phyloP scores from a whole-genome alignment of 2,113 vertebrate genomes.

The Spilogale gracilis region DNA sequence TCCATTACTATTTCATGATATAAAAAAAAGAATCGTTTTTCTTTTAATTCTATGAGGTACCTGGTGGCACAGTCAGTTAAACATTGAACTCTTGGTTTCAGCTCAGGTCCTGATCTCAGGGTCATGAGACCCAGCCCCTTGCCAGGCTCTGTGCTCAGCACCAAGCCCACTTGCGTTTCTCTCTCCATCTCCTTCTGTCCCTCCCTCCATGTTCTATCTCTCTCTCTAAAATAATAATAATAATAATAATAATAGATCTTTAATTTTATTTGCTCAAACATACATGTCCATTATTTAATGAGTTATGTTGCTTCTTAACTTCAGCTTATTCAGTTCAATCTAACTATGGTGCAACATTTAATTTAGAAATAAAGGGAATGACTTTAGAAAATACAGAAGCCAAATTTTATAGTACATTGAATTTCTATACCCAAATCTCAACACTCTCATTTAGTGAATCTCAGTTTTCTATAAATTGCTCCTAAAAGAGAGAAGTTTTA shows the following conservation, averaged over 20 bases:
- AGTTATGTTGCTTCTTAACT: conserved; percentile 26
- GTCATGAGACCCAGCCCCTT: not conserved
- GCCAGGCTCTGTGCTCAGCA: not conserved
- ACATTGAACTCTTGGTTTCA: not conserved
- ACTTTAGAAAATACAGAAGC: conserved; percentile 25
- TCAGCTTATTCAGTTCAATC: not conserved
- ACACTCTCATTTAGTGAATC: conserved; percentile 31
- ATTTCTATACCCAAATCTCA: not conserved
- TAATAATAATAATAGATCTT: not conserved
- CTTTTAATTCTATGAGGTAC: not conserved
- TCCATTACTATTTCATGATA: not conserved
- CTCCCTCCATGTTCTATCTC: not conserved
- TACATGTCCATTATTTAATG: not conserved
- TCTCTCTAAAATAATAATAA: not conserved
- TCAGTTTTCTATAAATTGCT: conserved; percentile 31
- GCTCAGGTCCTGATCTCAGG: not conserved
- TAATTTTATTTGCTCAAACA: conserved; percentile 19
- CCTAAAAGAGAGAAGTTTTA: conserved; percentile 21
- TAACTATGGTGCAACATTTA: not conserved
- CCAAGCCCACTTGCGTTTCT: not conserved
- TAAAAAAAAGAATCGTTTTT: not conserved
- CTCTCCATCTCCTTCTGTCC: not conserved
- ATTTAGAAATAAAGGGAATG: conserved; percentile 49
- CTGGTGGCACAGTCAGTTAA: not conserved
- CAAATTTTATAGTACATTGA: conserved; percentile 46